Evolutionary conservation across 2,888 invertebrate genomes (phyloP), one percentile per base, ranked within the genome.

Genomic region (Caenorhabditis panamensis): DNA sequence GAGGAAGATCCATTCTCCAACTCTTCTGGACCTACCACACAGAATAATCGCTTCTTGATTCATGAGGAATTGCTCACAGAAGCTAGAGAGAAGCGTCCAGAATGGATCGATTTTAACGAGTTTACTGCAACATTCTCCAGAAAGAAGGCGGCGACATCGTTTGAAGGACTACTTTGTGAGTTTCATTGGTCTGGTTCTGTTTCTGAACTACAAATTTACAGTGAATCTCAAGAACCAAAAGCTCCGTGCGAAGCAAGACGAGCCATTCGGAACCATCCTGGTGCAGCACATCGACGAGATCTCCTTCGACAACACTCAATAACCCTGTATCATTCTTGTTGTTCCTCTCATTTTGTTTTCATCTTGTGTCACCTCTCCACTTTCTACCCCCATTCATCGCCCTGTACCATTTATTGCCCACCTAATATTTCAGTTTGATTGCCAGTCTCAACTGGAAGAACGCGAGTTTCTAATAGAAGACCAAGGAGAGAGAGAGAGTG

Each of bases 61-160:
- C 59, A 66, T 18, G 31, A 59, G 2, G 59, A 66, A 5, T 22
- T 73, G 5, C 58, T 73, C 26, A 37, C 11, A n/a, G 58, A 73
- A 54, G 44, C 66, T 0, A 26, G 47, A 31, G 13, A 41, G 31
- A 51, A 20, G 36, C 53, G 31, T 20, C 66, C 75, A 0, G 66
- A 54, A 2, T 58, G 58, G 59, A 11, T 75, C 2, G 61, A 75
- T 31, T 75, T 75, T 54, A 61, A 61, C 24, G 5, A 67, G 22
- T 66, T 66, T 44, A 66, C 66, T 22, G 20, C 56, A 1, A 9
- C 16, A 13, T 28, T 51, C 31, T 26, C 4, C 16, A 49, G 61
- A 11, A 75, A 75, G 37, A 22, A 66, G 26, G 75, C 75, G 13
- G 44, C 75, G 2, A 75, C 47, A 2, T 59, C 75, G 1, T 75